Conservation (phyloP, 1,140 invertebrate genomes). For the Chrysopa pallens region DNA sequence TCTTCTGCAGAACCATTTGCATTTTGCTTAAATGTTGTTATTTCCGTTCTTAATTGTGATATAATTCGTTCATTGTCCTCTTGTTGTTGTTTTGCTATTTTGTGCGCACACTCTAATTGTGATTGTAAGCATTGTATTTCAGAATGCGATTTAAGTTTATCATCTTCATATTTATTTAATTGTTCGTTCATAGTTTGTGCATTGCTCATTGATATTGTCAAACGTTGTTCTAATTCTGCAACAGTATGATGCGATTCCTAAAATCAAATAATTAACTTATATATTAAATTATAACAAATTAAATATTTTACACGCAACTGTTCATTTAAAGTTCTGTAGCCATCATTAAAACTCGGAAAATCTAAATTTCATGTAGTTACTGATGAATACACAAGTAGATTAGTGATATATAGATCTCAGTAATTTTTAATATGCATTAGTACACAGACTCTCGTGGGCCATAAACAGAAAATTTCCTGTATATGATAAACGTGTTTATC, state of each 20-base stretch:
- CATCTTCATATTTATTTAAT: conserved; percentile 13
- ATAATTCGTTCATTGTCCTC: conserved; percentile 11
- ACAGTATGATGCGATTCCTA: conserved; percentile 31
- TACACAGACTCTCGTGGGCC: too few species aligned
- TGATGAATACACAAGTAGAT: too few species aligned
- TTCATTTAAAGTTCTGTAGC: too few species aligned
- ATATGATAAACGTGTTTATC: too few species aligned
- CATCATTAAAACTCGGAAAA: too few species aligned
- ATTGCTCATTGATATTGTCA: conserved; percentile 23
- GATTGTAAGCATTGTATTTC: conserved; percentile 13
- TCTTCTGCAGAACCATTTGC: conserved; percentile 12
- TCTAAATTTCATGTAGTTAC: too few species aligned
- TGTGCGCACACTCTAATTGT: conserved; percentile 9
- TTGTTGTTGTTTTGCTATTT: conserved; percentile 15
- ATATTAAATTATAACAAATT: too few species aligned
- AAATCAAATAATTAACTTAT: conserved; percentile 5
- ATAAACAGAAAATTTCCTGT: too few species aligned
- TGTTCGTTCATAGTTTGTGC: conserved; percentile 18
- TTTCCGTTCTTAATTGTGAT: conserved; percentile 1
- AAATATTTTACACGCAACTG: too few species aligned
- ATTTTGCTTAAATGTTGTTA: conserved; percentile 4
- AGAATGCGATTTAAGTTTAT: conserved; percentile 12
- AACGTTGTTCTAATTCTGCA: conserved; percentile 31
- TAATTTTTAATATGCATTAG: too few species aligned
- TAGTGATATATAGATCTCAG: too few species aligned